These are phyloP conservation scores for Stenurella melanura DNA, from an alignment of 2,888 invertebrate genomes.

Conservation along the genomic window DNA sequence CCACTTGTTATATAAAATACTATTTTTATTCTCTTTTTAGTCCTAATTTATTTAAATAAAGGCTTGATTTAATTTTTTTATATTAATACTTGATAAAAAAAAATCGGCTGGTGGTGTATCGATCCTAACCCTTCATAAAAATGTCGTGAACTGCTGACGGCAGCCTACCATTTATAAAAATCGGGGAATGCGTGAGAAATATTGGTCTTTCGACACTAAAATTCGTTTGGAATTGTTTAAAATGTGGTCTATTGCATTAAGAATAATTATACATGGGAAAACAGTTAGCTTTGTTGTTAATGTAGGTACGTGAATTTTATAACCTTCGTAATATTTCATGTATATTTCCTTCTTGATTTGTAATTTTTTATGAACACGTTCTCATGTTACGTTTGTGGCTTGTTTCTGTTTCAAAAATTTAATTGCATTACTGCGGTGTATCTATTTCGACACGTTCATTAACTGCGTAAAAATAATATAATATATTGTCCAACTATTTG, in stretches of 20 bases:
- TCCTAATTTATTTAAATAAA: no score
- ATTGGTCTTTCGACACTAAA: slow-evolving; percentile 16
- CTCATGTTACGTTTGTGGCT: not conserved
- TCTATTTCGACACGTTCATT: not conserved
- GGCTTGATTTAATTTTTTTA: no score
- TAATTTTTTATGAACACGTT: not conserved
- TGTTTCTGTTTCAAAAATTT: not conserved
- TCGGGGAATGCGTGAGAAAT: not conserved
- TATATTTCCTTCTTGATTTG: not conserved
- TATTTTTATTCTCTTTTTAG: no score
- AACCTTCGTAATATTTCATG: slow-evolving; percentile 12
- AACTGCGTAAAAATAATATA: not conserved
- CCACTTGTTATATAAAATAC: no score
- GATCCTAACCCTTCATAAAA: not conserved
- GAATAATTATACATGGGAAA: slow-evolving; percentile 15
- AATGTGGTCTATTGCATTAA: not conserved
- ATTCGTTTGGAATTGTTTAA: not conserved
- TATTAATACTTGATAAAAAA: no score
- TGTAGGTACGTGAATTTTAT: slow-evolving; percentile 2
- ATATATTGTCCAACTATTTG: no score
- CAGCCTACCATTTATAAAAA: not conserved
- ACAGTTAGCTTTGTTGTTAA: slow-evolving; percentile 14
- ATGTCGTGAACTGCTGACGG: not conserved
- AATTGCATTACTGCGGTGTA: not conserved
- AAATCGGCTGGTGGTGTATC: not conserved